These are phyloP conservation scores for Peribatodes rhomboidaria DNA, from an alignment of 2,888 invertebrate genomes.

Conservation along the genomic window DNA sequence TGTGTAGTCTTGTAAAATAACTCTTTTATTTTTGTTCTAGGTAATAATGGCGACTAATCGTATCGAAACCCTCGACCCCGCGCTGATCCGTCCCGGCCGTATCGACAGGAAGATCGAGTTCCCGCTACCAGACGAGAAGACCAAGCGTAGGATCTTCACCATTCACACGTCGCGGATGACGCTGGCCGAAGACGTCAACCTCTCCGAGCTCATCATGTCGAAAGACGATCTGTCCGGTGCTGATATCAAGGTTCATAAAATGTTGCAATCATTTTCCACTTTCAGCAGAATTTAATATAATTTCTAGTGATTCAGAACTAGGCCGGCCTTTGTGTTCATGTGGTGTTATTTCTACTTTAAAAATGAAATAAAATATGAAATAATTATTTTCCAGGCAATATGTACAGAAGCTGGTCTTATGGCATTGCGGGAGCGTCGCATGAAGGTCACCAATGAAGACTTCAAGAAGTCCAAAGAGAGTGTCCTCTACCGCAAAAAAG, in stretches of 20 bases:
- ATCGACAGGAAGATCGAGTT: constrained; percentile 99
- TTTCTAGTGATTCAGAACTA: too few species aligned
- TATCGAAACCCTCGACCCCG: constrained; percentile 99
- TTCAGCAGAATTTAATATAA: too few species aligned
- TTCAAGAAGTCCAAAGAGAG: constrained; percentile 99
- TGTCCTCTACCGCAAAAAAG: constrained; percentile 99
- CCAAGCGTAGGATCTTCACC: constrained; percentile 97
- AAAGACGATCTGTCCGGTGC: constrained; percentile 99
- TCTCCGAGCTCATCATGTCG: constrained; percentile 99
- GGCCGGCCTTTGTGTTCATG: neutral
- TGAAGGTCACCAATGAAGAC: constrained; percentile 99
- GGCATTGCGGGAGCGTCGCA: constrained; percentile 98
- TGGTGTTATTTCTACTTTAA: neutral
- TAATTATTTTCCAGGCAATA: constrained; percentile 91
- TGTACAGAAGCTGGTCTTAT: constrained; percentile 99
- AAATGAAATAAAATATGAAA: too few species aligned
- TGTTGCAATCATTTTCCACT: neutral
- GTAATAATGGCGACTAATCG: constrained; percentile 99
- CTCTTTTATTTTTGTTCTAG: constrained; percentile 67
- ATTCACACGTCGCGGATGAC: constrained; percentile 99
- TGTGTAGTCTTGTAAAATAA: neutral
- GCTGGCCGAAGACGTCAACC: constrained; percentile 97
- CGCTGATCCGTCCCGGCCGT: constrained; percentile 98
- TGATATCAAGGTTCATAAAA: constrained; percentile 91
- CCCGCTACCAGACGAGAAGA: constrained; percentile 99